phyloP scores from a whole-genome alignment of 2,113 vertebrate genomes.

The Embiotoca jacksoni region DNA sequence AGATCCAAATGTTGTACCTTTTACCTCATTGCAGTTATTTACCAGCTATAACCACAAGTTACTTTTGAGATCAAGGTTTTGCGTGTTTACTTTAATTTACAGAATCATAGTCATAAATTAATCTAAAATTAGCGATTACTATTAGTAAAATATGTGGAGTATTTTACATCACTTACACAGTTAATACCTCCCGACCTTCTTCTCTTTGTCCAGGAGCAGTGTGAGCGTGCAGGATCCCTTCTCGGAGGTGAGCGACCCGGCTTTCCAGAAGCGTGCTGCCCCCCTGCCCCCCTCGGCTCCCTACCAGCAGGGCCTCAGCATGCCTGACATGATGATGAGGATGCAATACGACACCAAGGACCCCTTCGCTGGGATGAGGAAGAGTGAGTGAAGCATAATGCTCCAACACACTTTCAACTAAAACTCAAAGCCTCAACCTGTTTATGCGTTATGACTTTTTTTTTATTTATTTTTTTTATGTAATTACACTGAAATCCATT shows the following conservation, averaged over 20 bases:
- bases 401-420: constrained; percentile 26
- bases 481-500: neutral
- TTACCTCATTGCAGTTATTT: no score
- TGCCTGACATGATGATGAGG: constrained; percentile 95
- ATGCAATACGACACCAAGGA: constrained; percentile 97
- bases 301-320: constrained; percentile 92
- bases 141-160: neutral
- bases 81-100: no score
- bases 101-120: no score
- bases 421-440: neutral
- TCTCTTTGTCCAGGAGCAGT: constrained; percentile 85
- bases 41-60: no score
- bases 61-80: no score
- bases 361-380: constrained; percentile 96
- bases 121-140: no score
- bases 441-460: neutral
- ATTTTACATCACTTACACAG: neutral
- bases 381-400: constrained; percentile 85
- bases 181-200: neutral
- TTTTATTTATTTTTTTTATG: neutral
- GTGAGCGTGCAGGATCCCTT: constrained; percentile 95
- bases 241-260: constrained; percentile 92
- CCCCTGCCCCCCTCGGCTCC: constrained; percentile 88
- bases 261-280: constrained; percentile 91
- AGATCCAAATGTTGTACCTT: no score